Evolutionary conservation across 1,140 invertebrate genomes (phyloP).

Genomic region (Pogonognathellus flavescens): DNA sequence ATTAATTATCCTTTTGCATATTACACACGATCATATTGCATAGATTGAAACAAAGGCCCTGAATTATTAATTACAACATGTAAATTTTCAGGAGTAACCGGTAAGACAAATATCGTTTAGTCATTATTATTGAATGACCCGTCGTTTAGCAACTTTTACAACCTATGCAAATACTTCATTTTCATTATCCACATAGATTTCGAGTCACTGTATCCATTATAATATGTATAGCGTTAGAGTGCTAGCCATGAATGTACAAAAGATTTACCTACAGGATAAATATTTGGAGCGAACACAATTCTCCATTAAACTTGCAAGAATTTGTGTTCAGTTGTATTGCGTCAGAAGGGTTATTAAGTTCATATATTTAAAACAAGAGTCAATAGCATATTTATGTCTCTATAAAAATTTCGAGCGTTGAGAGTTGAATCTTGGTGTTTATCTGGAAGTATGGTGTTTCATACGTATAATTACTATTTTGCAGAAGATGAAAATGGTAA

Average conservation of each 20-base stretch:
- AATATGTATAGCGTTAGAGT: not conserved
- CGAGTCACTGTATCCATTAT: no score
- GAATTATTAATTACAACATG: not conserved
- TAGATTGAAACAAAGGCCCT: not conserved
- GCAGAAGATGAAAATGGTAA: conserved; percentile 27
- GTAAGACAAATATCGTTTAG: not conserved
- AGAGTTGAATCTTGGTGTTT: no score
- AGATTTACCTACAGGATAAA: not conserved
- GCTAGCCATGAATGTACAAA: not conserved
- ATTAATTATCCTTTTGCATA: not conserved
- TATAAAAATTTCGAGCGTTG: no score
- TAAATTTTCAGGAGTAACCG: not conserved
- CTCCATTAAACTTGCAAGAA: no score
- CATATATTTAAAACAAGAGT: no score
- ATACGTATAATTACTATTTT: conserved; percentile 20
- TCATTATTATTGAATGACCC: not conserved
- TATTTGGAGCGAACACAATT: not conserved
- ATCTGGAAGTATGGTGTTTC: not conserved
- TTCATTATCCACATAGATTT: not conserved
- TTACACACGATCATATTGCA: no score
- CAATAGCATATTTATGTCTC: no score
- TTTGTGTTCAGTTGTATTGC: no score
- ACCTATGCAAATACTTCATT: not conserved
- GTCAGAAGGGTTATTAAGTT: no score
- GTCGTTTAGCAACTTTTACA: not conserved